These are phyloP conservation scores for Patella depressa DNA, from an alignment of 2,888 invertebrate genomes.

Conservation along the genomic window DNA sequence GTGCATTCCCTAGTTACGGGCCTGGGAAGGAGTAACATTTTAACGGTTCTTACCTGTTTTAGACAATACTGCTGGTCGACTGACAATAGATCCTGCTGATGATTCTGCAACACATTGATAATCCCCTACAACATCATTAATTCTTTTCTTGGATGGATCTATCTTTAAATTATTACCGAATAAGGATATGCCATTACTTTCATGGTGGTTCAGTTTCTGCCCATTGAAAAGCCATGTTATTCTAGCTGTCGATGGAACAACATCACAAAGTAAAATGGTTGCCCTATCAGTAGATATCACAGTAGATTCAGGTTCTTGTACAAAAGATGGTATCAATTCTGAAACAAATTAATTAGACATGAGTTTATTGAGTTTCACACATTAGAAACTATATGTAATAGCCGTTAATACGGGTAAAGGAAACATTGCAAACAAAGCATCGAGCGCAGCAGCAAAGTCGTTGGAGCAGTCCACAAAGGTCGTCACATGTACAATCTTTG, in stretches of 20 bases:
- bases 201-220: not conserved
- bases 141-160: constrained; percentile 2
- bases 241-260: constrained; percentile 22
- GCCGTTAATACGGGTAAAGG: not conserved
- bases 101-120: constrained; percentile 25
- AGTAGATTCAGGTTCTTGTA: constrained; percentile 23
- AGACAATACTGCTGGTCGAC: constrained; percentile 17
- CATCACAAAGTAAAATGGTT: constrained; percentile 25
- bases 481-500: too few relatives aligned
- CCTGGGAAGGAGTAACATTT: not conserved
- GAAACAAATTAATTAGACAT: constrained; percentile 14
- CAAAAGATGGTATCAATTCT: constrained; percentile 27
- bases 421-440: not conserved
- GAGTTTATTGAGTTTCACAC: constrained; percentile 6
- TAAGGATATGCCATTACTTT: constrained; percentile 11
- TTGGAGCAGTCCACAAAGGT: too few relatives aligned
- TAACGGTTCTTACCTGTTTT: constrained; percentile 10
- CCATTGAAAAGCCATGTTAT: constrained; percentile 30
- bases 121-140: constrained; percentile 8
- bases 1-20: too few relatives aligned
- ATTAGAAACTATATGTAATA: not conserved
- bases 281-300: constrained; percentile 12
- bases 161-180: constrained; percentile 16
- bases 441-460: too few relatives aligned
- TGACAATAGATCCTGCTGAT: constrained; percentile 14